Conservation (phyloP, 2,797 vertebrate genomes). For the Spinus olivaceus region DNA sequence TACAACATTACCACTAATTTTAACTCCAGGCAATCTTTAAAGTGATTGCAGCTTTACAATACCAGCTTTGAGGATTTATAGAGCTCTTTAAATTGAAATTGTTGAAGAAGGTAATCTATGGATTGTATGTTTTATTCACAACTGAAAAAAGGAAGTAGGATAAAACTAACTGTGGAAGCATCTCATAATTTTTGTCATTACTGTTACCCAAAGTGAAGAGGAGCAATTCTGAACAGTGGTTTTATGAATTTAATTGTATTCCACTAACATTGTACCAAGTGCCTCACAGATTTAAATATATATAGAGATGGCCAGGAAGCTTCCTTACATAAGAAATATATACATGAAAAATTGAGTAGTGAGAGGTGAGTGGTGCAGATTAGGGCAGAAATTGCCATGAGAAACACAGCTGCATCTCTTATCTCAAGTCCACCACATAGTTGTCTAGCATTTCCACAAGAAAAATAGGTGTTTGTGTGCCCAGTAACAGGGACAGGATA, state of each 20-base stretch:
- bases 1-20: neutral
- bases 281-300: neutral
- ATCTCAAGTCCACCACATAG: neutral
- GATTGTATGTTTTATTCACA: neutral
- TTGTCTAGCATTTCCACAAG: neutral
- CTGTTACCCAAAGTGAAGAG: neutral
- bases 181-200: neutral
- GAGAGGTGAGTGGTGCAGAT: accelerated
- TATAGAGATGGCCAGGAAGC: neutral
- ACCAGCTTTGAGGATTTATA: neutral
- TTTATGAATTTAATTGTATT: neutral
- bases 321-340: neutral
- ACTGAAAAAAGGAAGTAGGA: neutral
- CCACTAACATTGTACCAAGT: neutral
- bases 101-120: neutral
- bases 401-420: neutral
- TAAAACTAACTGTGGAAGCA: neutral
- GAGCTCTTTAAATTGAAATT: neutral
- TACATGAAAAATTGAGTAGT: neutral
- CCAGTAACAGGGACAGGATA: neutral
- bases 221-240: neutral
- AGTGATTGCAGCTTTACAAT: neutral
- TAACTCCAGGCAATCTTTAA: neutral
- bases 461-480: neutral
- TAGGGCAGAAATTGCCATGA: neutral